These are phyloP conservation scores for Rhincodon typus DNA, from an alignment of 2,797 vertebrate genomes.

Conservation along the genomic window DNA sequence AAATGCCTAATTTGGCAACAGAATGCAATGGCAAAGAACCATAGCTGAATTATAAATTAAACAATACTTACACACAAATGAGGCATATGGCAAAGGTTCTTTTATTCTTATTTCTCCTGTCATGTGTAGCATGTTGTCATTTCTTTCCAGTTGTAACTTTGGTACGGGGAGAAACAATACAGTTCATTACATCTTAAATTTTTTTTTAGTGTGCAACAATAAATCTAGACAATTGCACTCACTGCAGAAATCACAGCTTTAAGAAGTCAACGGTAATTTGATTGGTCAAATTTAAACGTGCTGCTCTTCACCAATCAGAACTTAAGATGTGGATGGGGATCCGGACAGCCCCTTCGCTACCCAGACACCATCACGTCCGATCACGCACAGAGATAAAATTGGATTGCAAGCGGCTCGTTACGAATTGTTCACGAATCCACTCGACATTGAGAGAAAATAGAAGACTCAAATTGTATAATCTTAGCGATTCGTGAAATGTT, in stretches of 20 bases:
- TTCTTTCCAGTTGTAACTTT: not conserved
- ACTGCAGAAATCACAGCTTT: not conserved
- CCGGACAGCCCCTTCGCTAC: slow-evolving; percentile 22
- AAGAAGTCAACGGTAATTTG: slow-evolving; percentile 35
- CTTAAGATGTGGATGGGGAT: slow-evolving; percentile 39
- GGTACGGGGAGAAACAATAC: not conserved
- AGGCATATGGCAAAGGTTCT: not conserved
- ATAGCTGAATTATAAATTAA: too few species aligned
- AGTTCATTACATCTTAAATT: not conserved
- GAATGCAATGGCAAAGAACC: too few species aligned
- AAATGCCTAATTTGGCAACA: too few species aligned
- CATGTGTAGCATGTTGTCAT: not conserved
- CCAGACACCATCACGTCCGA: not conserved
- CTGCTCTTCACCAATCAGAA: slow-evolving; percentile 49
- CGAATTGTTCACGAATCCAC: not conserved
- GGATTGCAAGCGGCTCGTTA: not conserved
- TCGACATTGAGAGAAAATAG: not conserved
- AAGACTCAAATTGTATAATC: not conserved
- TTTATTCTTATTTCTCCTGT: not conserved
- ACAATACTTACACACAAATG: not conserved
- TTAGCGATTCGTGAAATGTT: not conserved
- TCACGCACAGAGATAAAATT: not conserved
- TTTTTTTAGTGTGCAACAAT: not conserved
- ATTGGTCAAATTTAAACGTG: slow-evolving; percentile 50
- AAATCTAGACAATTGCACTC: not conserved